These are phyloP conservation scores for Carcharodon carcharias DNA, from an alignment of 2,797 vertebrate genomes.

Conservation along the genomic window DNA sequence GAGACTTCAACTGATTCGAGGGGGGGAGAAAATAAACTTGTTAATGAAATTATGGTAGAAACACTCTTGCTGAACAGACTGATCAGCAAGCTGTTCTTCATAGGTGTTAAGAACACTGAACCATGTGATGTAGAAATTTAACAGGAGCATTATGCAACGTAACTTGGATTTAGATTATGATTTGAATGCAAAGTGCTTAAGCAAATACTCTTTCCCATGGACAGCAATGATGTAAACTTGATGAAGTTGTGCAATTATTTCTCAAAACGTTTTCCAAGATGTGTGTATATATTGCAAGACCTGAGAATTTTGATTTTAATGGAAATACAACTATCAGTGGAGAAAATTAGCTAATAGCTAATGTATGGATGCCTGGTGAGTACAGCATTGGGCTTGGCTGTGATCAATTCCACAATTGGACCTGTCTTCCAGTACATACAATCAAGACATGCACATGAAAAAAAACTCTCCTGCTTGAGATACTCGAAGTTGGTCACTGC, in stretches of 20 bases:
- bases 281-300: neutral
- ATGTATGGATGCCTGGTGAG: neutral
- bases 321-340: neutral
- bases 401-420: neutral
- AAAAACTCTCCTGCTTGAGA: neutral
- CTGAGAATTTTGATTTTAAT: neutral
- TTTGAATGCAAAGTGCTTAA: neutral
- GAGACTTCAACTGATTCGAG: neutral
- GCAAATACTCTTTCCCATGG: neutral
- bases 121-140: conserved; percentile 23
- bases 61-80: conserved; percentile 18
- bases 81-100: conserved; percentile 32
- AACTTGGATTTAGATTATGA: neutral
- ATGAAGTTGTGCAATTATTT: conserved; percentile 9
- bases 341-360: neutral
- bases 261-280: neutral
- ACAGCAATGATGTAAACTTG: neutral
- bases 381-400: neutral
- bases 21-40: conserved; percentile 24
- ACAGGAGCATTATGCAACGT: conserved; percentile 7
- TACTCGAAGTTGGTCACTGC: neutral
- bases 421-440: neutral
- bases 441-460: neutral
- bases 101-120: conserved; percentile 33
- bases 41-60: conserved; percentile 31